Evolutionary conservation across 2,113 vertebrate genomes (phyloP).

Genomic region (Synodontis membranacea): DNA sequence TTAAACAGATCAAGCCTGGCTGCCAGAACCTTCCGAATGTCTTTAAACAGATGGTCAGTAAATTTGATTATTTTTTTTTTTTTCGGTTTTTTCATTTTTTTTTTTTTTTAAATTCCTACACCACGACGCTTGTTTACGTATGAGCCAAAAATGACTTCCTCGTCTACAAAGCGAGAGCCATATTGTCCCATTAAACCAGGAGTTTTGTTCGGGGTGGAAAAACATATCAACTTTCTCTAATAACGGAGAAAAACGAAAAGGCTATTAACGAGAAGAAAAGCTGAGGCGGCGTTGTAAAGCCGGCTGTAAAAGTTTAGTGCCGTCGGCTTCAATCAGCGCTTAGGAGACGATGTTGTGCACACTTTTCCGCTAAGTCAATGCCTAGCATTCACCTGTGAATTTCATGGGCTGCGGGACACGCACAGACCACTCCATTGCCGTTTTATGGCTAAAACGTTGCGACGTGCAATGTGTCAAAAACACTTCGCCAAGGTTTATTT

Average conservation of each 20-base stretch:
- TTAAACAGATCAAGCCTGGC: conserved; percentile 34
- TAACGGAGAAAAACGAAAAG: conserved; percentile 9
- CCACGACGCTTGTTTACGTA: conserved; percentile 47
- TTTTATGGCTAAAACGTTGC: background rate
- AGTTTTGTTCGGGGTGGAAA: background rate
- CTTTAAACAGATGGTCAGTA: conserved; percentile 52
- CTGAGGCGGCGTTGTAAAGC: conserved; percentile 33
- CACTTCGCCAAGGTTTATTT: background rate
- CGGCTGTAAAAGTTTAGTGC: conserved; percentile 50
- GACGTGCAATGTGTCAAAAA: background rate
- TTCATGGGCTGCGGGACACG: conserved; percentile 24
- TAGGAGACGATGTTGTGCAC: conserved; percentile 40
- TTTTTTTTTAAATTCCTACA: conserved; percentile 21
- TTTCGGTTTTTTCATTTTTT: background rate
- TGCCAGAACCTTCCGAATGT: conserved; percentile 43
- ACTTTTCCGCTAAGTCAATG: conserved; percentile 28
- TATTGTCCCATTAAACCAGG: conserved; percentile 1
- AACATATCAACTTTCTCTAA: conserved; percentile 33
- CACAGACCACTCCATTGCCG: conserved; percentile 62
- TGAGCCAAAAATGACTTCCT: conserved; percentile 13
- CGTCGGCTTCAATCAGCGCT: conserved; percentile 54
- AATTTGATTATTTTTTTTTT: conserved; percentile 9
- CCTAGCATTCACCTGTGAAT: conserved; percentile 22
- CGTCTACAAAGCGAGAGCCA: background rate
- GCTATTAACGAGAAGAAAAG: conserved; percentile 47